Evolutionary conservation across 2,113 vertebrate genomes (phyloP).

Genomic region (Myrmecophaga tridactyla): DNA sequence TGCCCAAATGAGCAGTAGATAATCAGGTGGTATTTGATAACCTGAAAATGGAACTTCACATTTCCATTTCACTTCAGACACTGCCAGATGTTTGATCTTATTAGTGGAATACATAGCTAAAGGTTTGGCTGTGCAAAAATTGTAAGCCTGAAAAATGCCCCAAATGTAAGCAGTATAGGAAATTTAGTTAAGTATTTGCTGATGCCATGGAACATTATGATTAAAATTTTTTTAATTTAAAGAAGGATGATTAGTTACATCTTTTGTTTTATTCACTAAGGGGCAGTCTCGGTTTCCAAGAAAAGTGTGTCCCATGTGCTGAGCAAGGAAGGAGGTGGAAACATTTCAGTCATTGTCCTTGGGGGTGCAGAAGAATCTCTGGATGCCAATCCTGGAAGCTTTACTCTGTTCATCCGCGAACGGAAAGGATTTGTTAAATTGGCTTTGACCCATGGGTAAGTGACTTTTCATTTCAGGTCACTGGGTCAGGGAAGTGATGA

Average conservation of each 20-base stretch:
- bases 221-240: background rate
- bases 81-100: background rate
- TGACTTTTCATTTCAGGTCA: constrained; percentile 20
- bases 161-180: background rate
- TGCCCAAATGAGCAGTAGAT: background rate
- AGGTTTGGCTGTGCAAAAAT: background rate
- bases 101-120: background rate
- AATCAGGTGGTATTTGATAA: background rate
- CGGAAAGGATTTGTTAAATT: constrained; percentile 87
- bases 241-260: background rate
- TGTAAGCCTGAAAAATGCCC: background rate
- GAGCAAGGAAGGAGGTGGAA: constrained; percentile 80
- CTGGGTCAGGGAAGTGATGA: background rate
- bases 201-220: background rate
- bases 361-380: constrained; percentile 84
- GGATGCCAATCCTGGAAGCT: constrained; percentile 82
- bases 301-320: constrained; percentile 81
- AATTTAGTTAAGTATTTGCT: background rate
- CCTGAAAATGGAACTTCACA: background rate
- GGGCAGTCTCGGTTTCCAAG: constrained; percentile 83
- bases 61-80: too few species aligned
- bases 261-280: constrained; percentile 74
- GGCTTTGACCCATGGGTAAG: constrained; percentile 85
- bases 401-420: constrained; percentile 78
- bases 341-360: constrained; percentile 82